Base-by-base conservation (phyloP, 1,140 invertebrate genomes). In the Drosophila ironensis region DNA sequence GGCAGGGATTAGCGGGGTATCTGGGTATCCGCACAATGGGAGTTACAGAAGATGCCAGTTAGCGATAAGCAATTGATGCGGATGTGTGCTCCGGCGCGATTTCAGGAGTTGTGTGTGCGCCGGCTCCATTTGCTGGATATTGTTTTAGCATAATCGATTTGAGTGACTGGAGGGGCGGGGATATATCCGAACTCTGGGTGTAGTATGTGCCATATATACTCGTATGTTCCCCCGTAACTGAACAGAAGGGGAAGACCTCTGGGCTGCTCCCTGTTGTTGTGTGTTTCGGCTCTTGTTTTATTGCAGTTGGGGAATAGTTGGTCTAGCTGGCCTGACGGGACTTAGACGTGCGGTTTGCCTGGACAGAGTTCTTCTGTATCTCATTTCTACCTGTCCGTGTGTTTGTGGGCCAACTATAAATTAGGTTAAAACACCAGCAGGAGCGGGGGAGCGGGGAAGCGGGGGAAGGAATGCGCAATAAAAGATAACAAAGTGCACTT, bases 71-170 rank as follows among this genome's bases (percentile, higher is more conserved):
- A 50, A 54, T 53, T 28, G 44, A 47, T 50, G 44, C 35, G 51
- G 37, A 48, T 74, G 64, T 11, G 73, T 24, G 48, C 7, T 33
- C n/a, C n/a, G 11, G 30, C 30, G 30, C 30, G 30, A 33, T 33
- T 12, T 12, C 30, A 33, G 30, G 30, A 63, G 68, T 61, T 73
- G 54, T 70, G 76, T 68, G 66, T 59, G 28, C n/a, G n/a, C n/a
- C 67, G 53, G 45, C 68, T 81, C 48, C 69, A 74, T 74, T 76
- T 64, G 73, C 82, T 64, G 84, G 84, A 87, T 87, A 87, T 87
- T 87, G 84, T 87, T 87, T 87, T 82, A 87, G 77, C 84, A 78
- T 87, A 87, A 87, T 87, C 84, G 84, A 87, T 87, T 87, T 81
- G 72, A 70, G 80, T 75, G 77, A 77, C 78, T 80, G 61, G 50